phyloP scores from a whole-genome alignment of 2,113 vertebrate genomes.

The Sclerurus mexicanus region DNA sequence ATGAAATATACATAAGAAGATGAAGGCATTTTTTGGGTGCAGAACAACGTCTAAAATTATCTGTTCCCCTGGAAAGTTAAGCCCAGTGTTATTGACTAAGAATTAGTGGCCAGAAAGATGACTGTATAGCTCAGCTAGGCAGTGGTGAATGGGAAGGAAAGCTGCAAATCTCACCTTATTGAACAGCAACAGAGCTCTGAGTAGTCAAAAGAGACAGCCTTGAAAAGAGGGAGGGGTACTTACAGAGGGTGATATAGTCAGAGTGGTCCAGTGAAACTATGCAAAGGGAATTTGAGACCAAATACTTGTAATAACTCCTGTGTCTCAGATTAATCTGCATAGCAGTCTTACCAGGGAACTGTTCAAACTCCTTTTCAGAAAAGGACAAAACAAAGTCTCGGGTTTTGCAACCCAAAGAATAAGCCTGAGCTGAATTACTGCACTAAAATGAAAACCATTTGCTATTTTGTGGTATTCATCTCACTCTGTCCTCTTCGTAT shows the following conservation, averaged over 20 bases:
- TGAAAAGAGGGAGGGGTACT: background rate
- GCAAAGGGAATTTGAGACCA: background rate
- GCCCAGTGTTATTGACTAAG: background rate
- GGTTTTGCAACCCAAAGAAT: background rate
- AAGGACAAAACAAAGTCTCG: background rate
- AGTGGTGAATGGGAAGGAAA: background rate
- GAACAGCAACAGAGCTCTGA: background rate
- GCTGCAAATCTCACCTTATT: background rate
- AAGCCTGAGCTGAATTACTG: conserved; percentile 29
- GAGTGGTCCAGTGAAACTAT: background rate
- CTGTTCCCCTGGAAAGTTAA: background rate
- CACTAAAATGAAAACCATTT: conserved; percentile 16
- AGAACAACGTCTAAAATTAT: background rate
- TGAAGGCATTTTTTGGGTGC: background rate
- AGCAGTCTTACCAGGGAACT: background rate
- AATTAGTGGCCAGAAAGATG: background rate
- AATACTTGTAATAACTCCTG: background rate
- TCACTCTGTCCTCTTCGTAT: background rate
- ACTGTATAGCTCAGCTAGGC: background rate
- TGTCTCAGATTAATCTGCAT: background rate
- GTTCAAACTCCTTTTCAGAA: conserved; percentile 15
- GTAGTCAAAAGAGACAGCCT: background rate
- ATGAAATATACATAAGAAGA: background rate
- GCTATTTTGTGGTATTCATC: conserved; percentile 13
- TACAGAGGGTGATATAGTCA: background rate